These are phyloP conservation scores for Etheostoma nigrum DNA, from an alignment of 2,797 vertebrate species.

Conservation along the genomic window DNA sequence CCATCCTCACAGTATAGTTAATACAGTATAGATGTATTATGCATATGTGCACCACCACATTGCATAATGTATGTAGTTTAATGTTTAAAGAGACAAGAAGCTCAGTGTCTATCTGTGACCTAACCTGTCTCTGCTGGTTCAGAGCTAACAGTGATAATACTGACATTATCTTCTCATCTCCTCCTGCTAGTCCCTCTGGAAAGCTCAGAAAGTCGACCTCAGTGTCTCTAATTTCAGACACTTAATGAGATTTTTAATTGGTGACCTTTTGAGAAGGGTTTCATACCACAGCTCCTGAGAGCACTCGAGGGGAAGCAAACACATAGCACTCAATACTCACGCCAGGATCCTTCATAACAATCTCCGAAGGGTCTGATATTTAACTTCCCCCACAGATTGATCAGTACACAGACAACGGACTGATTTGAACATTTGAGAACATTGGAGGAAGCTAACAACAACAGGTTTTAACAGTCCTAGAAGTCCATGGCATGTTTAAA, in stretches of 20 bases:
- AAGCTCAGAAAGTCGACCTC: constrained; percentile 77
- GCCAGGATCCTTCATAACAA: constrained; percentile 41
- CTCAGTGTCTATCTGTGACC: constrained; percentile 48
- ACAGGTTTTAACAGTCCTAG: neutral
- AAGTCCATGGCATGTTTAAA: constrained; percentile 13
- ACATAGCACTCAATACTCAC: constrained; percentile 46
- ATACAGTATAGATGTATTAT: constrained; percentile 26
- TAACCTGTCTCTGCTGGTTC: constrained; percentile 66
- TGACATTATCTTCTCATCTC: constrained; percentile 75
- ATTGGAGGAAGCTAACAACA: neutral
- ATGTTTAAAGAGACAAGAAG: constrained; percentile 58
- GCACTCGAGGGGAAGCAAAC: constrained; percentile 63
- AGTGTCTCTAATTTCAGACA: constrained; percentile 84
- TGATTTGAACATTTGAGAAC: neutral
- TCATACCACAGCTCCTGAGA: constrained; percentile 74
- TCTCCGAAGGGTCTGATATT: constrained; percentile 24
- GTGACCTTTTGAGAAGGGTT: constrained; percentile 82
- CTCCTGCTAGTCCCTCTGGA: constrained; percentile 69
- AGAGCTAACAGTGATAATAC: constrained; percentile 55
- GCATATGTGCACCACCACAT: constrained; percentile 8
- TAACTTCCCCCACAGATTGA: constrained; percentile 9
- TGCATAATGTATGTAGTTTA: constrained; percentile 42
- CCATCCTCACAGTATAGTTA: neutral
- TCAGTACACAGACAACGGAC: neutral
- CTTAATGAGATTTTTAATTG: constrained; percentile 89